These are phyloP conservation scores for Cichladusa arquata DNA, from an alignment of 2,113 vertebrate species.

Conservation along the genomic window DNA sequence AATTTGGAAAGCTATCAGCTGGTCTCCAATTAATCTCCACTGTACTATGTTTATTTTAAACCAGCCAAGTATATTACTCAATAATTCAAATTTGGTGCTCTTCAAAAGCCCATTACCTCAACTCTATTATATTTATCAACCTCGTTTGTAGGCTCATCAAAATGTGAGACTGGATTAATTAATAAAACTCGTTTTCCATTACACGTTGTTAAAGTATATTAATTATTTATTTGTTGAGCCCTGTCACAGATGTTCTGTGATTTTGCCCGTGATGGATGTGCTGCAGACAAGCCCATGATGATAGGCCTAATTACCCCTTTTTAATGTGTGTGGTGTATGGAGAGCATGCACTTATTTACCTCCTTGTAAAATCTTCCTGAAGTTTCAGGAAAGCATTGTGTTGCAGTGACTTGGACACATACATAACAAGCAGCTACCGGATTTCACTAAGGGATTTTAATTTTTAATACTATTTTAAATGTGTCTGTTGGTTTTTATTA, in stretches of 20 bases:
- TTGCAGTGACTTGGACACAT: not conserved
- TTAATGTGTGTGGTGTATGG: not conserved
- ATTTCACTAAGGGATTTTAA: not conserved
- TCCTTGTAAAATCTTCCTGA: not conserved
- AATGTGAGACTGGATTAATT: not conserved
- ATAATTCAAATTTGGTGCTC: not conserved
- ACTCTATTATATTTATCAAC: not conserved
- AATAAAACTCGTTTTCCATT: not conserved
- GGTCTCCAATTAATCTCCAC: not conserved
- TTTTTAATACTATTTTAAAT: slow-evolving; percentile 1
- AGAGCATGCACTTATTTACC: not conserved
- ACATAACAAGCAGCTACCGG: not conserved
- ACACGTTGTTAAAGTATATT: not conserved
- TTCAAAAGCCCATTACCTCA: not conserved
- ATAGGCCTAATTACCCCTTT: not conserved
- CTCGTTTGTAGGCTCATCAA: not conserved
- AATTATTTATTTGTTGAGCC: not conserved
- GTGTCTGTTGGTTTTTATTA: not conserved
- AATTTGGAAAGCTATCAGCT: not conserved
- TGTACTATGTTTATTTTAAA: slow-evolving; percentile 5
- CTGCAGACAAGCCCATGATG: not conserved
- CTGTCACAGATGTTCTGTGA: not conserved
- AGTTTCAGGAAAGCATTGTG: not conserved
- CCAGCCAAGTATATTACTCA: not conserved
- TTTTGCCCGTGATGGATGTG: not conserved